Conservation (phyloP, 1,140 invertebrate species). For the Philotrypesis tridentata region DNA sequence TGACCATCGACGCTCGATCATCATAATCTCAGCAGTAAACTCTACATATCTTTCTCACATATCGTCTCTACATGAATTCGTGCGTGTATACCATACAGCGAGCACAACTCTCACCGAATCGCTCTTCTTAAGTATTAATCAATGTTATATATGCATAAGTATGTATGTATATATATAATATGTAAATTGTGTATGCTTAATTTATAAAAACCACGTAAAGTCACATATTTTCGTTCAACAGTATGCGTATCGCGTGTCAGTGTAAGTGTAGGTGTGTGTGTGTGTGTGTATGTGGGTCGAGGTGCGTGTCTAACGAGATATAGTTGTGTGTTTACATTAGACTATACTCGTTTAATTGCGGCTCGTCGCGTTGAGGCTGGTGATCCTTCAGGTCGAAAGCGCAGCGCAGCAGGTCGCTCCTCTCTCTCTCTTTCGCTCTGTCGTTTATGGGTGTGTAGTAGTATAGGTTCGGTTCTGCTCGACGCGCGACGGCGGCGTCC, state of each 20-base stretch:
- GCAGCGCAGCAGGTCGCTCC: background rate
- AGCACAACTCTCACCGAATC: slow-evolving; percentile 4
- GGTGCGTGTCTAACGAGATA: too few species aligned
- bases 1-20: background rate
- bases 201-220: slow-evolving; percentile 40
- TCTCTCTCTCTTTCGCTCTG: too few species aligned
- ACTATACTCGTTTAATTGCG: background rate
- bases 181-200: slow-evolving; percentile 21
- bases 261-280: background rate
- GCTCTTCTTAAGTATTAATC: slow-evolving; percentile 28
- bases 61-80: background rate
- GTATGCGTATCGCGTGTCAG: background rate
- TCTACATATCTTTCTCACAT: background rate
- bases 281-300: background rate
- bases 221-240: slow-evolving; percentile 14
- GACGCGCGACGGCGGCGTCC: background rate
- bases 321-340: background rate
- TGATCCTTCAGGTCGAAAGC: background rate
- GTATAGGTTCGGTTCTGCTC: background rate
- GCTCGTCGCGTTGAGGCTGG: background rate
- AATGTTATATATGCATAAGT: background rate
- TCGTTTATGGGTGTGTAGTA: too few species aligned
- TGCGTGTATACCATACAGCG: background rate
- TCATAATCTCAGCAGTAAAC: too few species aligned
- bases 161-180: slow-evolving; percentile 13